Base-by-base conservation (phyloP, 2,113 vertebrate genomes). In the Oreochromis niloticus region DNA sequence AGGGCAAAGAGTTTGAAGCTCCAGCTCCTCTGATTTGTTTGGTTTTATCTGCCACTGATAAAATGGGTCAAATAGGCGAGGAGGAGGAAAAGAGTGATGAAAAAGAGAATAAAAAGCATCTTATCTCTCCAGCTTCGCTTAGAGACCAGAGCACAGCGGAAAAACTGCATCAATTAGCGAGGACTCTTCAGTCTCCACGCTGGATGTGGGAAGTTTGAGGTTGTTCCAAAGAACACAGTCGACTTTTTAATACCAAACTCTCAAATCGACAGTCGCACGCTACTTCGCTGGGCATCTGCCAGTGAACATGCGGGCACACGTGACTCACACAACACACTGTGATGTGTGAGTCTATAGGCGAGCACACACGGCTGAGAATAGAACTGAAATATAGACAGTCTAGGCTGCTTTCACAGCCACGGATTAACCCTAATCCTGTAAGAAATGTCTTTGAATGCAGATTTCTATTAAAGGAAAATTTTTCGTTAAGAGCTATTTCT, bases 371-470 rank as follows among this genome's bases (percentile, higher is more conserved):
- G 6, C 32, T 89, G 88, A 90, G 86, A 88, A 85, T 30, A 84
- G 73, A 91, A 88, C 81, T 66, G 85, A 80, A 89, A 79, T 81
- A 78, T 81, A 86, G 86, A 82, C 61, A 14, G 88, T 88, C 80
- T 80, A 36, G 81, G 87, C 90, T 83, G 78, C 78, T 94, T 95
- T 93, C 89, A 94, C 93, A 90, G 88, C 84, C 81, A 85, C 8
- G 82, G 92, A 93, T 94, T 92, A 93, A 89, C 80, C 32, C 46
- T 95, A 94, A 95, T 94, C 92, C 92, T 91, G 34, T 94, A 87
- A 95, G 56, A 87, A 86, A 90, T 88, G 87, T 81, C 90, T 93
- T 84, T 88, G 86, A 93, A 93, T 88, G 81, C 75, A 90, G 85
- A 85, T 90, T 93, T 93, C 66, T 89, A 92, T 90, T 90, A 89